Conservation (phyloP, 2,113 vertebrate genomes). For the Tyrannus savana region DNA sequence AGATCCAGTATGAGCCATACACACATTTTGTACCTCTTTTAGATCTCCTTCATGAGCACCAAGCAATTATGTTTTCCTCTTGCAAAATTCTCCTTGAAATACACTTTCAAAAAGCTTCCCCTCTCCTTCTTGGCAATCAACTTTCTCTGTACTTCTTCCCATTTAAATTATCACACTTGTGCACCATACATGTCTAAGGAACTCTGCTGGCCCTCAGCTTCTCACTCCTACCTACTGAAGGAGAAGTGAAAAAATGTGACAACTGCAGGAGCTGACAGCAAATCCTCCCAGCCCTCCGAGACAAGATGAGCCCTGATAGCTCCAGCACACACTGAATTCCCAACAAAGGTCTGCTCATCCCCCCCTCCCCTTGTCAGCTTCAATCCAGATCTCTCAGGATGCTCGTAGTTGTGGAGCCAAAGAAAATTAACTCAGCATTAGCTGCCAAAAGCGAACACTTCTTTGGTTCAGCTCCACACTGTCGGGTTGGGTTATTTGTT, state of each 20-base stretch:
- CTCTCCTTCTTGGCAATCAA: not conserved
- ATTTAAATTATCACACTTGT: not conserved
- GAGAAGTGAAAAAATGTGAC: constrained; percentile 36
- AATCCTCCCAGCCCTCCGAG: not conserved
- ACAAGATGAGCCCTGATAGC: not conserved
- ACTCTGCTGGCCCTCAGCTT: constrained; percentile 54
- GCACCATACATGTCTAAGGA: not conserved
- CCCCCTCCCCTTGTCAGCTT: not conserved
- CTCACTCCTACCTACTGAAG: constrained; percentile 49
- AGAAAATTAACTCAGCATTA: not conserved
- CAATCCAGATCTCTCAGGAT: not conserved
- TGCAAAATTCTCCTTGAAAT: not conserved
- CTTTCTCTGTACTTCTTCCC: not conserved
- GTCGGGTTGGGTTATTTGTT: not conserved
- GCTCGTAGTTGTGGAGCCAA: not conserved
- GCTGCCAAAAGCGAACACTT: not conserved
- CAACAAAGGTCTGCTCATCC: not conserved
- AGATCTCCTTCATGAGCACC: not conserved
- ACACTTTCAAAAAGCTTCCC: not conserved
- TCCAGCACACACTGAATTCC: not conserved
- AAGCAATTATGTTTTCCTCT: not conserved
- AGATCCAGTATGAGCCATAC: not conserved
- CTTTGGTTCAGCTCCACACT: not conserved
- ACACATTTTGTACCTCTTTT: not conserved
- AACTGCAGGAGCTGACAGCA: constrained; percentile 35